A percentile compares a stretch with the other conserved stretches of the same genome.
These are phyloP conservation scores for Autographa pulchrina DNA, from an alignment of 2,888 invertebrate species.

Conservation along the genomic window DNA sequence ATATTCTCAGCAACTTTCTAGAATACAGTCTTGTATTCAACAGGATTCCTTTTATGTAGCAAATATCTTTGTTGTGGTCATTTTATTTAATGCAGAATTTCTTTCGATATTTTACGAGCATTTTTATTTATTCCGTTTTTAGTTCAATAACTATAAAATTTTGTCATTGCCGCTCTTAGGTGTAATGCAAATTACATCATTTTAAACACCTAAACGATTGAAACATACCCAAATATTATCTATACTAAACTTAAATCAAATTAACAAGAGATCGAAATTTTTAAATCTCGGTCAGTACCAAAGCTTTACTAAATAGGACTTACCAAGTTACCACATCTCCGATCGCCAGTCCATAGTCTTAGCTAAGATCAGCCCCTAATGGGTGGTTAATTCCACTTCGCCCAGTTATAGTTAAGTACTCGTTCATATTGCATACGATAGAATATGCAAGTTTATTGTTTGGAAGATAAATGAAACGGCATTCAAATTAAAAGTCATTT, in stretches of 20 bases:
- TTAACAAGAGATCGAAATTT: too few species aligned
- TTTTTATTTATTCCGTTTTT: too few species aligned
- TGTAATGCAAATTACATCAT: too few species aligned
- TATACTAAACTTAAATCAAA: too few species aligned
- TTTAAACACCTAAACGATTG: too few species aligned
- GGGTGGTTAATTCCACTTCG: background rate
- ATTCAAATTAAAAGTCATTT: conserved; percentile 63
- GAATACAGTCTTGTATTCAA: background rate
- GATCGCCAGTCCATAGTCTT: background rate
- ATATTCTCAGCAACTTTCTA: background rate
- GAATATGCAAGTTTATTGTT: background rate
- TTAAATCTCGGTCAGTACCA: too few species aligned
- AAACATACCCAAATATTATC: too few species aligned
- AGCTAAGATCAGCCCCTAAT: background rate
- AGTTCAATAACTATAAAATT: too few species aligned
- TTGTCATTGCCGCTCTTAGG: too few species aligned
- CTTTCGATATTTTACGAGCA: background rate
- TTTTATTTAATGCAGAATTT: background rate
- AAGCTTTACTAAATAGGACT: background rate
- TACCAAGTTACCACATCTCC: background rate
- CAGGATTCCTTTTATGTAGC: background rate
- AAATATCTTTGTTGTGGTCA: background rate
- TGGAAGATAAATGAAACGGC: conserved; percentile 30
- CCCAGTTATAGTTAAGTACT: background rate
- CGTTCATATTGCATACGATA: background rate